Base-by-base conservation (phyloP, 1,140 invertebrate species). In the Charaxes varanes region DNA sequence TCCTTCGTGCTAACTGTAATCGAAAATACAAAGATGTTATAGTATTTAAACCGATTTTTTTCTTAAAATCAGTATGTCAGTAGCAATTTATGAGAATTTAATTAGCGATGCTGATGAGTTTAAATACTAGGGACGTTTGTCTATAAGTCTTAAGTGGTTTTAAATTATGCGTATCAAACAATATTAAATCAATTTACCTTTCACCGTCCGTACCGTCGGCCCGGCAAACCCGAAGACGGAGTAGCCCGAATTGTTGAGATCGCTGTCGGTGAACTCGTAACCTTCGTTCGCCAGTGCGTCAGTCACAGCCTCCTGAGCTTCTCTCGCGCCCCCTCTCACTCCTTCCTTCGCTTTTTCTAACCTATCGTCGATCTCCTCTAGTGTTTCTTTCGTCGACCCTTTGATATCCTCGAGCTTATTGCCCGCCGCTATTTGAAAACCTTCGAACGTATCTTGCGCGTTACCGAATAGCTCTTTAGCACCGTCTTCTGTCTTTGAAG, bases 1-100 rank as follows among this genome's bases (percentile, higher is more conserved):
- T 79, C 76, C 49, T 82, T 82, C 66, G 74, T 74, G 48, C 72
- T 72, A 47, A 71, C 78, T 82, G 55, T 13, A 73, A 60, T 27
- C 18, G 32, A 47, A 27, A 13, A 8, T 6, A 18, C 22, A 12
- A 31, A 13, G 7, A 7, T 30, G 36, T 36, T 36, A 19, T 8
- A n/a, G 15, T 12, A 10, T 22, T 13, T 4, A 22, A 2, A n/a
- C n/a, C 28, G 6, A 31, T 17, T 31, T 31, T 8, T 6, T 15
- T 15, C n/a, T 23, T 3, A 12, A 1, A 21, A 11, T 32, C 17
- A 10, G 14, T 11, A 32, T 17, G 28, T 12, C 16, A 31, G 12
- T 19, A 44, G 18, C 27, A 38, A 32, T 32, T 2, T 14, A 15
- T 11, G 6, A 10, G 11, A 11, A 7, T 26, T 32, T 26, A n/a